Base-by-base conservation (phyloP, 2,797 vertebrate genomes). In the Eupleurogrammus muticus region DNA sequence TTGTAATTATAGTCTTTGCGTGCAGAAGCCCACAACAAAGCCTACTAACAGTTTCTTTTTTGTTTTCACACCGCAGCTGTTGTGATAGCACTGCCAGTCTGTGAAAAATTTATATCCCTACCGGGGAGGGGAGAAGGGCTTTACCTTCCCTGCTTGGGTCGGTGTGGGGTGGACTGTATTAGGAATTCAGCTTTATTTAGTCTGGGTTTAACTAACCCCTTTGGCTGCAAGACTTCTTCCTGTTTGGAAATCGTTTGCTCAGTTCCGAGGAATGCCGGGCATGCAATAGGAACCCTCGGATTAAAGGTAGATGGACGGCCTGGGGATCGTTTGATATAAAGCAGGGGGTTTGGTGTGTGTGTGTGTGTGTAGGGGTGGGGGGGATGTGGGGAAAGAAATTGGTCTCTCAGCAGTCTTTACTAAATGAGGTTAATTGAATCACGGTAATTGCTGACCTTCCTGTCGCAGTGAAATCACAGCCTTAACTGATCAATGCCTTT, bases 401-500 rank as follows among this genome's bases (percentile, higher is more conserved):
- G 86, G 88, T 90, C 90, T 92, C 89, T 93, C 91, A 92, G 92
- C 92, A 91, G 89, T 92, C 88, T 90, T 90, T 82, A 82, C 80
- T 87, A 90, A 92, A 92, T 83, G 88, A 91, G 92, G 92, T 93
- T 94, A 94, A 93, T 93, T 92, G 91, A 93, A 92, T 92, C 87
- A 87, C 73, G 85, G 90, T 93, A 93, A 92, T 92, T 92, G 90
- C 90, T 93, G 92, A 93, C 92, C 92, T 92, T 88, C 82, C 82
- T 88, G 91, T 92, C 90, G 91, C 60, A 50, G 83, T 89, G 89
- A 93, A 93, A 93, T 93, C 91, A 86, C 90, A 88, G 89, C 83
- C 86, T 92, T 90, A 91, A 91, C 92, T 94, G 93, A 94, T 94
- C 93, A 92, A 93, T 93, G 92, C 81, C 79, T 92, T 93, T 93